Percentiles rank a stretch among this genome's conserved stretches.
These are phyloP conservation scores for Trogon melanurus DNA, from an alignment of 2,113 vertebrate genomes.

Conservation along the genomic window DNA sequence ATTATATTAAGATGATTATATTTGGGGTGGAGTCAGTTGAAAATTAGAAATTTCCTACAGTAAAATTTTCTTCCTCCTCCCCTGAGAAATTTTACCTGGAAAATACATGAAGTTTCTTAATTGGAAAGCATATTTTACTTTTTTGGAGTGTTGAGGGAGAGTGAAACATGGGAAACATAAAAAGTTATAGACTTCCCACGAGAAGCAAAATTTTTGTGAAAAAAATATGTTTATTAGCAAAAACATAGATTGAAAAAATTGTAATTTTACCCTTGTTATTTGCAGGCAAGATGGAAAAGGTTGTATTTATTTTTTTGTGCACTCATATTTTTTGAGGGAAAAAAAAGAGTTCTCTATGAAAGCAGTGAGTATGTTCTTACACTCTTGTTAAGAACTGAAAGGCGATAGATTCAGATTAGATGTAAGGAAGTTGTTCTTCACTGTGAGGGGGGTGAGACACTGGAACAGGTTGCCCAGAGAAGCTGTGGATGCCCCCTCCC, in stretches of 20 bases:
- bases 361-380: not conserved
- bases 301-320: not conserved
- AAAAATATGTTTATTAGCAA: not conserved
- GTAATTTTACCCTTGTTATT: not conserved
- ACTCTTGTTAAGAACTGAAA: not conserved
- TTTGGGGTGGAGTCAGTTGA: not conserved
- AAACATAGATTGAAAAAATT: not conserved
- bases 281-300: not conserved
- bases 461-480: too few species aligned
- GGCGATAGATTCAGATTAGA: too few species aligned
- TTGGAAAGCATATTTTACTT: not conserved
- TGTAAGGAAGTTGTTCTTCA: too few species aligned
- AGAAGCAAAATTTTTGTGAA: not conserved
- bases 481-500: too few species aligned
- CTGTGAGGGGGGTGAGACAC: too few species aligned
- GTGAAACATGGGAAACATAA: not conserved
- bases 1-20: not conserved
- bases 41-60: not conserved
- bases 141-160: not conserved
- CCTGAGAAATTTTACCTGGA: not conserved
- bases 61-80: not conserved
- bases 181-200: not conserved
- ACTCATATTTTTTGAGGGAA: not conserved
- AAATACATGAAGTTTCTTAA: not conserved
- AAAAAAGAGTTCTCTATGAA: not conserved